These are phyloP conservation scores for Thumatha senex DNA, from an alignment of 2,888 invertebrate genomes.

Conservation along the genomic window DNA sequence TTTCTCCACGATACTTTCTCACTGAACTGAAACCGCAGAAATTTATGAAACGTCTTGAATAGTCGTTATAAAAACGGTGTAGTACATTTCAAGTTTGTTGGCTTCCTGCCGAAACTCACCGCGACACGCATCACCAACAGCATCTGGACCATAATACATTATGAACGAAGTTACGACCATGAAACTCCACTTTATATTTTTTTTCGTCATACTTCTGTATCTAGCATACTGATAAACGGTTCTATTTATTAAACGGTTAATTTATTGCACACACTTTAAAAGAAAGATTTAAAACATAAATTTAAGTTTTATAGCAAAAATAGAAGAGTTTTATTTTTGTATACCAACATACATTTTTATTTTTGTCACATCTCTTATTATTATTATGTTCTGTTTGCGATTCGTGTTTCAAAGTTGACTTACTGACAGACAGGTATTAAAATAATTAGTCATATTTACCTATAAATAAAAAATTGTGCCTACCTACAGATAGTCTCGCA, in stretches of 20 bases:
- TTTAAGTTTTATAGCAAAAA: too few relatives aligned
- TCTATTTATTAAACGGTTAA: not conserved
- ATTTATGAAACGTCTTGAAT: constrained; percentile 2
- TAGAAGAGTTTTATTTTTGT: too few relatives aligned
- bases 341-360: too few relatives aligned
- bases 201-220: not conserved
- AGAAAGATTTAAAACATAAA: too few relatives aligned
- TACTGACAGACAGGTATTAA: not conserved
- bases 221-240: not conserved
- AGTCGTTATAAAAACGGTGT: constrained; percentile 17
- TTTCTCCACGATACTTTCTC: not conserved
- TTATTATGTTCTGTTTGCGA: too few relatives aligned
- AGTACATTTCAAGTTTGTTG: constrained; percentile 17
- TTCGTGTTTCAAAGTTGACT: not conserved
- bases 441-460: constrained; percentile 1
- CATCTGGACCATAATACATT: constrained; percentile 24
- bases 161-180: constrained; percentile 14
- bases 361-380: too few relatives aligned
- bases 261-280: not conserved
- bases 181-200: constrained; percentile 7
- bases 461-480: not conserved
- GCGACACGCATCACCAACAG: constrained; percentile 15
- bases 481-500: not conserved
- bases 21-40: not conserved
- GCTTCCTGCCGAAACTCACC: constrained; percentile 27